Base-by-base conservation (phyloP, 1,140 invertebrate genomes). In the Bombus ignitus region DNA sequence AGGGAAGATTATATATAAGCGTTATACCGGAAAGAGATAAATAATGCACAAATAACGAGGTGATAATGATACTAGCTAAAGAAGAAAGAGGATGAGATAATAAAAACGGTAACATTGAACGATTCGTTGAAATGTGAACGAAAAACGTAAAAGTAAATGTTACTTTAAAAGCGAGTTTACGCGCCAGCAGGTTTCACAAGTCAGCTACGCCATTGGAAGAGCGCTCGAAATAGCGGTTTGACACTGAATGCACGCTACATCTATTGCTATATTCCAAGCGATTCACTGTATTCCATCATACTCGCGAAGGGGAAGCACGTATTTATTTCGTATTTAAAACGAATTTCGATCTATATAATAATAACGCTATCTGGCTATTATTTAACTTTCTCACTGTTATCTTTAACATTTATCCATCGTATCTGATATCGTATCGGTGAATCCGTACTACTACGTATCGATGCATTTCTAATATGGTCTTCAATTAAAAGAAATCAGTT, bases 211-310 rank as follows among this genome's bases (percentile, higher is more conserved):
- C 83, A 84, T 78, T 84, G 75, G 65, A 84, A 71, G 83, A 79
- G 83, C 83, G 83, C 83, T 84, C 66, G 83, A 84, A 84, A 79
- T 84, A 84, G 75, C 83, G 83, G 83, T 78, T 84, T 79, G 68
- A 84, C 78, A 72, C 75, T n/a, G 75, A 84, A 84, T 84, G 83
- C 35, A 84, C 75, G 75, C 75, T 78, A 71, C 75, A 79, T 18
- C 76, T 84, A 84, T 59, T 47, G 73, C 82, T 84, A 78, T 84
- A 76, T 84, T 71, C 47, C 47, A 84, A 84, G 75, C 39, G 83
- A 70, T 70, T 59, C 83, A 47, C 83, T 15, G 76, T 84, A 72
- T 84, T 79, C 53, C 25, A 59, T 62, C 76, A 42, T 28, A 79
- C 66, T 39, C 76, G 83, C 53, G 39, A 25, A 84, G 75, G 53